Evolutionary conservation across 2,113 vertebrate genomes (phyloP).

Genomic region (Dolichallabes microphthalmus): DNA sequence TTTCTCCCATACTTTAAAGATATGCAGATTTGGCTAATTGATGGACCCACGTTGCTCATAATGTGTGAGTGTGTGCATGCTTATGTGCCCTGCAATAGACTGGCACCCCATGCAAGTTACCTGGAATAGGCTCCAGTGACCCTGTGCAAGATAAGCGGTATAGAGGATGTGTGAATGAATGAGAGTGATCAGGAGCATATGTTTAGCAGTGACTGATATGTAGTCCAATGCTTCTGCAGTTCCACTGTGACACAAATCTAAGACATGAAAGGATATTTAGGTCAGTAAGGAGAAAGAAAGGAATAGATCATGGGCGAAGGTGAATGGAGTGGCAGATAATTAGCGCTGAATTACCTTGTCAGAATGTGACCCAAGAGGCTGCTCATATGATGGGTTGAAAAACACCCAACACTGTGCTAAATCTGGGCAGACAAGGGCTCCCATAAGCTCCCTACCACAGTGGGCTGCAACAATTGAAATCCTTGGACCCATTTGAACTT

Average conservation of each 20-base stretch:
- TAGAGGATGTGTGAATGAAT: too few relatives aligned
- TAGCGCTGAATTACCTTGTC: conserved; percentile 35
- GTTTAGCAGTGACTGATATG: too few relatives aligned
- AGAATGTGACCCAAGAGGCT: conserved; percentile 34
- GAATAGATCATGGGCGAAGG: not conserved
- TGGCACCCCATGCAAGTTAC: too few relatives aligned
- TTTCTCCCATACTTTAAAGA: too few relatives aligned
- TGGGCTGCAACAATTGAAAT: not conserved
- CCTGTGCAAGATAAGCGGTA: too few relatives aligned
- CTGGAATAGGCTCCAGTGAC: too few relatives aligned
- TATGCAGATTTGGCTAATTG: not conserved
- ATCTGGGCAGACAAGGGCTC: conserved; percentile 33
- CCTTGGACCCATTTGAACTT: conserved; percentile 5
- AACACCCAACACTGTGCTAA: conserved; percentile 37
- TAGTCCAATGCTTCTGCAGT: too few relatives aligned
- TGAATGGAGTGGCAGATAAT: not conserved
- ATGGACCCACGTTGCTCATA: too few relatives aligned
- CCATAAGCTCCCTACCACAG: conserved; percentile 18
- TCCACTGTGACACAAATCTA: too few relatives aligned
- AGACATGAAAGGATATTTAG: not conserved
- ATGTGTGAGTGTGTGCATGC: not conserved
- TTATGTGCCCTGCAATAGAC: not conserved
- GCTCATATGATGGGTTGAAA: conserved; percentile 17
- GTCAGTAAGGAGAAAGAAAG: conserved; percentile 3
- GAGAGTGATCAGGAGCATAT: too few relatives aligned